Percentiles rank a stretch among this genome's conserved stretches.
Conservation (phyloP, 2,797 vertebrate genomes). For the Muscicapa comitata region DNA sequence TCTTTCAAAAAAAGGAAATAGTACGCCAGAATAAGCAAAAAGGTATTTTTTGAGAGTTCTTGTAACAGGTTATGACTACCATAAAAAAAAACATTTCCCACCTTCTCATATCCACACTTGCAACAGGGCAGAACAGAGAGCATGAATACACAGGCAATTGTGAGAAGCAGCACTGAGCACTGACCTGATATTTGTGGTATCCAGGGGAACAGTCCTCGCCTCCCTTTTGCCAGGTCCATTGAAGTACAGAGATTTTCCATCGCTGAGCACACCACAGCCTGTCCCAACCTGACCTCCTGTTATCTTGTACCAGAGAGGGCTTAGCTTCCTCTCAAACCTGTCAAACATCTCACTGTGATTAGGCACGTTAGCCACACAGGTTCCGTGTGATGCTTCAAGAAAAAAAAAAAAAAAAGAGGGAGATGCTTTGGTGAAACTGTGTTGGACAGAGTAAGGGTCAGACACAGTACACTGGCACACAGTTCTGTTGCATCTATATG, state of each 20-base stretch:
- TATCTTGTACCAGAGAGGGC: slow-evolving; percentile 92
- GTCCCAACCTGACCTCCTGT: slow-evolving; percentile 89
- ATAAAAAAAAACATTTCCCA: background rate
- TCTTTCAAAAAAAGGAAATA: background rate
- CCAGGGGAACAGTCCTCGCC: slow-evolving; percentile 87
- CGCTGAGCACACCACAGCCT: slow-evolving; percentile 89
- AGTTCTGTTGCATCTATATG: background rate
- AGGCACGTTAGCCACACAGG: slow-evolving; percentile 87
- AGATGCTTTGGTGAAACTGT: slow-evolving; percentile 38
- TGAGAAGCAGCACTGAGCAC: background rate
- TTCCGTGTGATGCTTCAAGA: slow-evolving; percentile 87
- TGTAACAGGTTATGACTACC: background rate
- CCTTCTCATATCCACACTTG: background rate
- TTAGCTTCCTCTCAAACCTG: slow-evolving; percentile 95
- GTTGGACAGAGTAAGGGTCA: background rate
- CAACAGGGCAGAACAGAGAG: background rate
- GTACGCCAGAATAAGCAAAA: background rate
- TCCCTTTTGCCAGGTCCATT: slow-evolving; percentile 90
- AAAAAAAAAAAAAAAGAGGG: slow-evolving; percentile 13
- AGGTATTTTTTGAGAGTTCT: background rate
- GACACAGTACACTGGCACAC: background rate
- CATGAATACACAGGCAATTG: background rate
- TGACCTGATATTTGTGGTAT: slow-evolving; percentile 93
- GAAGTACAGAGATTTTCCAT: slow-evolving; percentile 94
- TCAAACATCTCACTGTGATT: slow-evolving; percentile 92